These are phyloP conservation scores for Orestias chungarensis DNA, from an alignment of 2,797 vertebrate genomes.

Conservation along the genomic window DNA sequence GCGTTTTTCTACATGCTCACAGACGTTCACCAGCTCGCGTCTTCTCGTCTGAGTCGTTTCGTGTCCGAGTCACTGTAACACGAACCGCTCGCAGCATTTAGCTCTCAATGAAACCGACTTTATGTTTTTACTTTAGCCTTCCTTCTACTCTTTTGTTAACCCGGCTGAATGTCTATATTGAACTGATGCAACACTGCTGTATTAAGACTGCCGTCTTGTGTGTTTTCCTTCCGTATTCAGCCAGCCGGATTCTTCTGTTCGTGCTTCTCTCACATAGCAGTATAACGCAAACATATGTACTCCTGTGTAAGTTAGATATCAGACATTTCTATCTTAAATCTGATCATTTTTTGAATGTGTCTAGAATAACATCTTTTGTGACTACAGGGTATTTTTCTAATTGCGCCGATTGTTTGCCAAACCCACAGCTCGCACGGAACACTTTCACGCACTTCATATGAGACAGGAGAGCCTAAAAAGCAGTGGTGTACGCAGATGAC, in stretches of 20 bases:
- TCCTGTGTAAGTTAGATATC: slow-evolving; percentile 63
- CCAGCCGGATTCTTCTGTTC: slow-evolving; percentile 54
- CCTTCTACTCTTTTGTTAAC: slow-evolving; percentile 36
- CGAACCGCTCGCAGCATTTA: slow-evolving; percentile 64
- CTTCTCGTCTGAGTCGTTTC: slow-evolving; percentile 4
- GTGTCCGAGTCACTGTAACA: not conserved
- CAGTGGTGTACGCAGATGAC: slow-evolving; percentile 28
- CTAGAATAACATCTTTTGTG: slow-evolving; percentile 30
- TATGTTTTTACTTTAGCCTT: slow-evolving; percentile 67
- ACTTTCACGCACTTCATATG: slow-evolving; percentile 5
- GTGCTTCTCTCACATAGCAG: slow-evolving; percentile 33
- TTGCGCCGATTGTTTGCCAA: slow-evolving; percentile 42
- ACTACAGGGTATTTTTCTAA: slow-evolving; percentile 52
- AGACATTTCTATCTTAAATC: slow-evolving; percentile 13
- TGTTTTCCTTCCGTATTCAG: slow-evolving; percentile 24
- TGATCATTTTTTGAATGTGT: slow-evolving; percentile 10
- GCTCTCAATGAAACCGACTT: slow-evolving; percentile 56
- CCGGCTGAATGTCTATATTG: slow-evolving; percentile 10
- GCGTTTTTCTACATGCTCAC: not conserved
- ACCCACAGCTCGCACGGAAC: slow-evolving; percentile 17
- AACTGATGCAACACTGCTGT: slow-evolving; percentile 28
- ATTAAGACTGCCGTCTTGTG: slow-evolving; percentile 8
- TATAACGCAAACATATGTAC: slow-evolving; percentile 57
- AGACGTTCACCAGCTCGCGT: slow-evolving; percentile 1
- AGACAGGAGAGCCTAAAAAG: not conserved